Conservation (phyloP, 2,113 vertebrate species). For the Axis porcinus region DNA sequence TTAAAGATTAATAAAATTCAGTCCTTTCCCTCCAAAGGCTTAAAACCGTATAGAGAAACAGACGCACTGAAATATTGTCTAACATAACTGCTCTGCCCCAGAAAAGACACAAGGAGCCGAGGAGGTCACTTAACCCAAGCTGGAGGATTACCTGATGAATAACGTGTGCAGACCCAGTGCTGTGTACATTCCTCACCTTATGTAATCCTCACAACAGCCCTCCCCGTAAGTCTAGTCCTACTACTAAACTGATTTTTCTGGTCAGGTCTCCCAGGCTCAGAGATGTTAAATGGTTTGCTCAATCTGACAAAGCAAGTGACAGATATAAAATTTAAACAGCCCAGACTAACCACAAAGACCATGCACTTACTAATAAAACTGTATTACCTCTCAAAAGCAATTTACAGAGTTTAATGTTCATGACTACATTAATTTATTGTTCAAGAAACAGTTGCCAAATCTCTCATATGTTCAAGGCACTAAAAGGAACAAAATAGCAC, state of each 20-base stretch:
- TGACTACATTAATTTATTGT: background rate
- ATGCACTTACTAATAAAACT: background rate
- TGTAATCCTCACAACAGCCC: background rate
- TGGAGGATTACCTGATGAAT: background rate
- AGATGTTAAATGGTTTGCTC: constrained; percentile 12
- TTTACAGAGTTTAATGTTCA: background rate
- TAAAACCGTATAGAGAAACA: background rate
- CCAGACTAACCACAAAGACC: constrained; percentile 28
- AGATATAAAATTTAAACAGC: background rate
- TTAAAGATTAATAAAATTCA: constrained; percentile 37
- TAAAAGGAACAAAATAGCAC: background rate
- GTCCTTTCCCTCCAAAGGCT: background rate
- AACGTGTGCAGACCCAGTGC: background rate
- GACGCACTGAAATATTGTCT: background rate
- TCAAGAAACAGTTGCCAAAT: constrained; percentile 6
- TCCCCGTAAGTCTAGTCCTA: background rate
- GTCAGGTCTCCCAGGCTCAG: background rate
- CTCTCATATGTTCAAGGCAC: background rate
- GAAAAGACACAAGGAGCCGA: background rate
- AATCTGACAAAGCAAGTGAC: constrained; percentile 4
- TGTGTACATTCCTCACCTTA: background rate
- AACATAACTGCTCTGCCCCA: background rate
- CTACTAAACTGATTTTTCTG: constrained; percentile 17
- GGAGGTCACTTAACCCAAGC: background rate
- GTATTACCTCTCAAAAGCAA: background rate